Conservation (phyloP, 2,113 vertebrate species). For the Caranx melampygus region DNA sequence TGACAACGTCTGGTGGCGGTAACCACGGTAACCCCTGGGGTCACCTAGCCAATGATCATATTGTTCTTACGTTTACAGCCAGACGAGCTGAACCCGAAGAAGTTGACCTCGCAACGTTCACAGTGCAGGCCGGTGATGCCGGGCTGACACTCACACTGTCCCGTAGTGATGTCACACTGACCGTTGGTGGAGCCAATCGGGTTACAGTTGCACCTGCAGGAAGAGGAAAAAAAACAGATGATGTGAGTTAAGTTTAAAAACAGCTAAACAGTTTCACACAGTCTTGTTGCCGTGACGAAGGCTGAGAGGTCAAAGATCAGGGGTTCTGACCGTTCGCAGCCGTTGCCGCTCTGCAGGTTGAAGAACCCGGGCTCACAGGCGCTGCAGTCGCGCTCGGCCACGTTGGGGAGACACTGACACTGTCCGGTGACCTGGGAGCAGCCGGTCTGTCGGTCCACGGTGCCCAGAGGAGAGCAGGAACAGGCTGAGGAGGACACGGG, state of each 20-base stretch:
- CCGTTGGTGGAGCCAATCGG: constrained; percentile 92
- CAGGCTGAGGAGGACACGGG: constrained; percentile 83
- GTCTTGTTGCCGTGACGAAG: too few relatives aligned
- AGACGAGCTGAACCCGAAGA: constrained; percentile 92
- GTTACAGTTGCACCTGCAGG: constrained; percentile 90
- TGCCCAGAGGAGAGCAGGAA: constrained; percentile 88
- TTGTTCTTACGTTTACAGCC: constrained; percentile 95
- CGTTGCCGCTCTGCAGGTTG: constrained; percentile 90
- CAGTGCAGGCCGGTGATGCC: constrained; percentile 90
- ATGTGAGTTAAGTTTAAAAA: too few relatives aligned
- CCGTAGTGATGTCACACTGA: constrained; percentile 90
- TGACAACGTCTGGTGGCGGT: too few relatives aligned
- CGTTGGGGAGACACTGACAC: constrained; percentile 90
- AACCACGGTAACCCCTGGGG: neutral
- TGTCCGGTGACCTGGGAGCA: constrained; percentile 93
- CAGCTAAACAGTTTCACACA: too few relatives aligned
- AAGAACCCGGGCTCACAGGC: constrained; percentile 92
- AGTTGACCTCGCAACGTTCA: constrained; percentile 91
- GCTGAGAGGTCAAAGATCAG: too few relatives aligned
- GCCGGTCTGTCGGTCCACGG: constrained; percentile 80
- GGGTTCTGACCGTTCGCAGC: constrained; percentile 89
- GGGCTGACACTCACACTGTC: constrained; percentile 97
- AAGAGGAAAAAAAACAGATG: neutral
- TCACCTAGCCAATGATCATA: neutral
- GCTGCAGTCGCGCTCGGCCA: constrained; percentile 90